These are phyloP conservation scores for silkworm (Bombyx mori) DNA, from an alignment of 1,140 invertebrate genomes.

Conservation along the genomic window DNA sequence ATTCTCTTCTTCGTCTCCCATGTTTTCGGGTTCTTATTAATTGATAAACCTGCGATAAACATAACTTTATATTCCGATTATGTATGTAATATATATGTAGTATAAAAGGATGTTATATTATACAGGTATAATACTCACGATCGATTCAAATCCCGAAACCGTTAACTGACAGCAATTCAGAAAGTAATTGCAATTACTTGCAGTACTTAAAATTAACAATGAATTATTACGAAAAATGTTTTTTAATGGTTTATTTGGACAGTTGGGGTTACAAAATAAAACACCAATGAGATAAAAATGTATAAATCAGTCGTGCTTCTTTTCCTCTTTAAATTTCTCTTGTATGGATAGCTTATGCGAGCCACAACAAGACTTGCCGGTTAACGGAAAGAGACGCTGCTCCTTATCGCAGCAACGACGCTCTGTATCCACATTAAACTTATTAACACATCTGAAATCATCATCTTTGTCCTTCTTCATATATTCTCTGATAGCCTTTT, in stretches of 20 bases:
- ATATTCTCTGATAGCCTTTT: slow-evolving; percentile 55
- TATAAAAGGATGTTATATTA: background rate
- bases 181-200: no score
- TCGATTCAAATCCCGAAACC: no score
- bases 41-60: no score
- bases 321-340: slow-evolving; percentile 44
- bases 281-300: slow-evolving; percentile 30
- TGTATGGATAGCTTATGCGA: slow-evolving; percentile 50
- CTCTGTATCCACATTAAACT: slow-evolving; percentile 55
- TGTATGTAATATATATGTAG: background rate
- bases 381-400: slow-evolving; percentile 35
- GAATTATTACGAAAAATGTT: no score
- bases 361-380: slow-evolving; percentile 51
- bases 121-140: no score
- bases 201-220: slow-evolving; percentile 7
- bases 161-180: no score
- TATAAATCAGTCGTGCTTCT: slow-evolving; percentile 13
- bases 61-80: background rate
- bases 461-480: slow-evolving; percentile 49
- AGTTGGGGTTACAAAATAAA: slow-evolving; percentile 63
- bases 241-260: slow-evolving; percentile 21
- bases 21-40: slow-evolving; percentile 15
- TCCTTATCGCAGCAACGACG: slow-evolving; percentile 57
- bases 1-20: slow-evolving; percentile 47
- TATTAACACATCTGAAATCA: slow-evolving; percentile 54